Evolutionary conservation across 2,888 invertebrate species (phyloP), one percentile per base, ranked within the genome.

Genomic region (Cheilosia variabilis): DNA sequence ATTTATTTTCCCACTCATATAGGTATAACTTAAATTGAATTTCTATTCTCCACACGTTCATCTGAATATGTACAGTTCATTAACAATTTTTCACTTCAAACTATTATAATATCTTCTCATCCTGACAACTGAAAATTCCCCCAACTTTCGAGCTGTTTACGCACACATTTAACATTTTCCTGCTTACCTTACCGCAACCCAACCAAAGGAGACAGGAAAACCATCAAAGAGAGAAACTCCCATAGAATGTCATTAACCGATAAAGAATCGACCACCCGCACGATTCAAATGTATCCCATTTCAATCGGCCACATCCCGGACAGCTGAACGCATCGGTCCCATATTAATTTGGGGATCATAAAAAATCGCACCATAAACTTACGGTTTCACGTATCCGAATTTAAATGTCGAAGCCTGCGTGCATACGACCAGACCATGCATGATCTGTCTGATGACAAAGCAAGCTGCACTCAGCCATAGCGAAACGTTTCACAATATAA

Each of bases 221-320:
- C 55, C 77, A 37, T 13, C 1, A 13, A 37, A 37, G 4, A 31
- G 24, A 55, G 57, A 65, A 80, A 60, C 72, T 72, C 66, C 65
- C 80, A 76, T 86, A 65, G 71, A 72, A 86, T 86, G 80, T 62
- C 71, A 86, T 86, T 79, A 76, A 79, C 31, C 58, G 60, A 79
- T 79, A 69, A 84, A 69, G 65, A 65, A 55, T 66, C 71, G 84
- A 65, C 84, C 84, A 71, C 84, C 75, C 76, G 68, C 47, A 77
- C 52, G 75, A 60, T 76, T 63, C 75, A 63, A 84, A 37, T 69
- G 53, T 69, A 57, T 73, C 63, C 13, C 63, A 69, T 73, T 75
- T 71, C 66, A 68, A 80, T 73, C 53, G 45, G 15, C 27, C 31
- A 31, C 31, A 31, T 31, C 31, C 22, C 34, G 27, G 34, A 19